Base-by-base conservation (phyloP, 2,113 vertebrate species). In the Microtus pennsylvanicus region DNA sequence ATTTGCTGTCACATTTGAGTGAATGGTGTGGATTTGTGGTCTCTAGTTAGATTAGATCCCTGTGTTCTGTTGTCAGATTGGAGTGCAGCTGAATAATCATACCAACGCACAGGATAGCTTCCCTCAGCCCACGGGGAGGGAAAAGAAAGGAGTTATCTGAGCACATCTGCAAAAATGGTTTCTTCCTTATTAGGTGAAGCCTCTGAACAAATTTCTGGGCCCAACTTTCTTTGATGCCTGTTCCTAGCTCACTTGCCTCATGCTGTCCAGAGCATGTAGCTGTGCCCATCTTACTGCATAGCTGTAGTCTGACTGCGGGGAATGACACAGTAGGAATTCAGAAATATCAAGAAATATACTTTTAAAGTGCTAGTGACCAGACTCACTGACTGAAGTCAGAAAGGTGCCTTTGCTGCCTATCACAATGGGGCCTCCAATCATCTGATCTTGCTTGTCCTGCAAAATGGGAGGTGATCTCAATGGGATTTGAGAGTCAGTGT, bases 1-100 rank as follows among this genome's bases (percentile, higher is more conserved):
- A 30, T 4, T 52, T 78, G 58, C 35, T 95, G 74, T 91, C 38
- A 80, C 83, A 93, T 93, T 81, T 94, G 30, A 65, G 19, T 70
- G 33, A 42, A 52, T 52, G 77, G 24, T 17, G 19, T 7, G 26
- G 58, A 33, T 42, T 94, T 96, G 47, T 6, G 38, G 28, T 69
- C 74, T 75, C 10, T 42, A 30, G 17, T 35, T 69, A 58, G 42
- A 0, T 87, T 85, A 70, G 65, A 76, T 4, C 74, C 24, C 1
- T 72, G 28, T 14, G 93, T 69, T 94, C 63, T 50, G 35, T 22
- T 76, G 28, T 87, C 30, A 42, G n/a, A 11, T 21, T 81, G 91
- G 67, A 70, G 42, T 63, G 24, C 11, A 85, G 63, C 24, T 87
- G 89, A 26, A 14, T 85, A 38, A 14, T 65, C 33, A 17, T 38